Evolutionary conservation across 2,113 vertebrate species (phyloP), one percentile per base, ranked within the genome.

Genomic region (Paradoxurus hermaphroditus): DNA sequence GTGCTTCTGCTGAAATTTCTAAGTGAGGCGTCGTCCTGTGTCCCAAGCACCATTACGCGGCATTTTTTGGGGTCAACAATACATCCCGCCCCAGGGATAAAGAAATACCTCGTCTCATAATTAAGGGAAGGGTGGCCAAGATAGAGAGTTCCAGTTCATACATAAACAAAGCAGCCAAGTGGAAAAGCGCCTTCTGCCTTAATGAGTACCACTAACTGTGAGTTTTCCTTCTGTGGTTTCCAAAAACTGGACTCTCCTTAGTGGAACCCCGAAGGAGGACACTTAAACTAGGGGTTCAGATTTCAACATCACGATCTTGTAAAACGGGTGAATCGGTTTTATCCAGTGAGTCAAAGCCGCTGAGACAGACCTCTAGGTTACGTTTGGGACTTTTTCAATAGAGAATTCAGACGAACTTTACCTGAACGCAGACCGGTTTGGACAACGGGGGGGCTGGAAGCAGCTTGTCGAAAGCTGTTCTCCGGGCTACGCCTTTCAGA

Each of bases 131-230:
- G 65, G 88, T 2, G 36, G 41, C 63, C 68, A 89, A 94, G 93
- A 96, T 46, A 90, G 93, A 91, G 79, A 84, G 85, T 49, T 81
- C 63, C 90, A 15, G 36, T 46, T 27, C 63, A 93, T 92, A 87
- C 95, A 87, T 96, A 97, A 95, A 97, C 93, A 84, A 31, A 53
- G 96, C 85, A 77, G 88, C 88, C 95, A 95, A 95, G 89, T 97
- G 96, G 95, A 92, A 97, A 96, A 75, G 86, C 95, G 78, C 63
- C 81, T 85, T 39, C 68, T 53, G 4, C 85, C 91, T 79, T 90
- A 49, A 78, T 63, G 92, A 97, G 84, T 31, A 62, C 92, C 91
- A 34, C 77, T 25, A 67, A 73, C 81, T 77, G 88, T 36, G 85
- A 92, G 93, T 86, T 97, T 96, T 82, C 86, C 90, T 91, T 49